Percentiles rank a stretch among this genome's conserved stretches.
Conservation (phyloP, 53 echinoderm and acorn worm species). For the Astropecten irregularis region DNA sequence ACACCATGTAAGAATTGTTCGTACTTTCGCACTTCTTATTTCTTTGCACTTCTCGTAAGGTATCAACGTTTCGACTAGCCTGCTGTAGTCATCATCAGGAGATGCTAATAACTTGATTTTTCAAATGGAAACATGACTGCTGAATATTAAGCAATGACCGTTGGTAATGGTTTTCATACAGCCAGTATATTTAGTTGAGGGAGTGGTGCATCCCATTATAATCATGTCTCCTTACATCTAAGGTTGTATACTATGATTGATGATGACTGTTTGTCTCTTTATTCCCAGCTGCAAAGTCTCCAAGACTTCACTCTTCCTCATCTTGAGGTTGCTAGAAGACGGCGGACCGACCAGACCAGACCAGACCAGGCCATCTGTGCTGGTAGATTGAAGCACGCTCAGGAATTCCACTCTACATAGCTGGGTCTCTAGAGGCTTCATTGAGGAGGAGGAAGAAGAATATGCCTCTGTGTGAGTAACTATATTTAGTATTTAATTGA, state of each 20-base stretch:
- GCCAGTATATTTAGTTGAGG: background rate
- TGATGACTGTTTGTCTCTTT: background rate
- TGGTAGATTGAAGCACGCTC: background rate
- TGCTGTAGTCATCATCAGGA: no score
- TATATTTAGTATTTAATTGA: background rate
- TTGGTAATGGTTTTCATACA: background rate
- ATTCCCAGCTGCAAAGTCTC: slow-evolving; percentile 9
- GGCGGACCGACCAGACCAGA: no score
- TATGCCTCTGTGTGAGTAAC: background rate
- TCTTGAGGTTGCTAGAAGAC: background rate
- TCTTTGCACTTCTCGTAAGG: no score
- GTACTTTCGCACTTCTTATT: background rate
- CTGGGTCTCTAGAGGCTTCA: background rate
- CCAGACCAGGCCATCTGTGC: no score
- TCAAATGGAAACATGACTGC: background rate
- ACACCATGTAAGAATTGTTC: no score
- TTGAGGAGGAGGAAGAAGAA: background rate
- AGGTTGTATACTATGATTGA: no score
- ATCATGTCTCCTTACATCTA: background rate
- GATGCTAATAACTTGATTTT: background rate
- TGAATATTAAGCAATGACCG: background rate
- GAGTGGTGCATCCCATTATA: no score
- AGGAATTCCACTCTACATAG: background rate
- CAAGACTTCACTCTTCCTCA: background rate
- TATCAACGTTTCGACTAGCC: no score